Evolutionary conservation across 1,140 invertebrate genomes (phyloP).

Genomic region (Portunus trituberculatus): DNA sequence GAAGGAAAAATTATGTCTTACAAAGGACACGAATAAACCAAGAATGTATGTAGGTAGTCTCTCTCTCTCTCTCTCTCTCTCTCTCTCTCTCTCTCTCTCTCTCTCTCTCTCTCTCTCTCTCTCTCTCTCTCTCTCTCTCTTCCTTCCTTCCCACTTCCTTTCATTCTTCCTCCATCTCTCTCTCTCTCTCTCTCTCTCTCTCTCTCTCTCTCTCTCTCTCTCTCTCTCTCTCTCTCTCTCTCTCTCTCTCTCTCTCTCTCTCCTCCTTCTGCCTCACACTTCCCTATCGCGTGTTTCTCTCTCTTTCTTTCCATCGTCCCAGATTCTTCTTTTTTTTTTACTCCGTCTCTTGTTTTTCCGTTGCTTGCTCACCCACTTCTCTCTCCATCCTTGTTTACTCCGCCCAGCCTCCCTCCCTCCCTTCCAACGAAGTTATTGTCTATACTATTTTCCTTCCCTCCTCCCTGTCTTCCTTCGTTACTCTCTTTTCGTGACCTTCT

Average conservation of each 20-base stretch:
- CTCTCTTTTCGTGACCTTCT: not conserved
- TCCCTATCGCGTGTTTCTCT: not conserved
- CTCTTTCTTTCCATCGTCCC: not conserved
- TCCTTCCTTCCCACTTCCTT: not conserved
- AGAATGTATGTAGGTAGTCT: too few relatives aligned
- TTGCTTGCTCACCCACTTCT: not conserved
- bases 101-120: not conserved
- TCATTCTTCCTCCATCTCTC: not conserved
- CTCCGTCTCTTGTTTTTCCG: not conserved
- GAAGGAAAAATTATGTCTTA: too few relatives aligned
- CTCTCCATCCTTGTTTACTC: not conserved
- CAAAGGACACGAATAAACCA: too few relatives aligned
- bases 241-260: not conserved
- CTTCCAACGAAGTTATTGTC: not conserved
- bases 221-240: not conserved
- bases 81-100: not conserved
- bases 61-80: not conserved
- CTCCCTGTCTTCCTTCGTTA: not conserved
- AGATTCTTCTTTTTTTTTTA: not conserved
- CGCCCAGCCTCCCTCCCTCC: not conserved
- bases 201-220: too few relatives aligned
- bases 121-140: not conserved
- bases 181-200: too few relatives aligned
- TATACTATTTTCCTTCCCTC: not conserved
- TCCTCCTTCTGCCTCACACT: not conserved